Evolutionary conservation across 2,888 invertebrate species (phyloP), one percentile per base, ranked within the genome.

Genomic region (Cantharis rustica): DNA sequence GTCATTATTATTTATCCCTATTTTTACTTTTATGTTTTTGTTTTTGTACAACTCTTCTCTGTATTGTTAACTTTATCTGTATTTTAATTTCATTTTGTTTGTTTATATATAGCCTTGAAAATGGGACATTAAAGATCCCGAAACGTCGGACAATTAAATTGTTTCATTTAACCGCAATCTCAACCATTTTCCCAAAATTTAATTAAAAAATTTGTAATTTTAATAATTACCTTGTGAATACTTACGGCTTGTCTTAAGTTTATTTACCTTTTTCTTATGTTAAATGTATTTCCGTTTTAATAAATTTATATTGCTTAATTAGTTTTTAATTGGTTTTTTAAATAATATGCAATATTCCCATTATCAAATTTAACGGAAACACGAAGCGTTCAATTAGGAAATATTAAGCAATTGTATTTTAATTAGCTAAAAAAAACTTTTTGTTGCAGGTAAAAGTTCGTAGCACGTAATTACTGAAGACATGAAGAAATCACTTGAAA

Each of bases 401-500:
- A 47, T n/a, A 0, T 47, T 47, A 47, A 47, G n/a, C 7, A 47
- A n/a, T 47, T 47, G 47, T 47, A 47, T 47, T 47, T 1, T 47
- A 47, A 47, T 47, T 47, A n/a, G 1, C 9, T 47, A n/a, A 7
- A n/a, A n/a, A n/a, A 5, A 17, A 11, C 4, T 11, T 66, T 66
- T 66, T 20, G n/a, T 66, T 66, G 1, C 20, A 66, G 64, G 20
- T 66, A 66, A 23, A 23, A 20, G 20, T 17, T 13, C 64, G 64
- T n/a, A 66, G 7, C n/a, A 66, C 13, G 13, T 13, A 20, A 23
- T 20, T 9, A 23, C 9, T 20, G 13, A 16, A 66, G 75, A 63
- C 13, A 83, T 83, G 83, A 81, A 84, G 31, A 82, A 83, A 75
- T 84, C 84, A 3, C 78, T 83, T 61, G 85, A 85, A 61, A 66